These are phyloP conservation scores for Cardiocondyla obscurior DNA, from an alignment of 1,140 invertebrate species.

Conservation along the genomic window DNA sequence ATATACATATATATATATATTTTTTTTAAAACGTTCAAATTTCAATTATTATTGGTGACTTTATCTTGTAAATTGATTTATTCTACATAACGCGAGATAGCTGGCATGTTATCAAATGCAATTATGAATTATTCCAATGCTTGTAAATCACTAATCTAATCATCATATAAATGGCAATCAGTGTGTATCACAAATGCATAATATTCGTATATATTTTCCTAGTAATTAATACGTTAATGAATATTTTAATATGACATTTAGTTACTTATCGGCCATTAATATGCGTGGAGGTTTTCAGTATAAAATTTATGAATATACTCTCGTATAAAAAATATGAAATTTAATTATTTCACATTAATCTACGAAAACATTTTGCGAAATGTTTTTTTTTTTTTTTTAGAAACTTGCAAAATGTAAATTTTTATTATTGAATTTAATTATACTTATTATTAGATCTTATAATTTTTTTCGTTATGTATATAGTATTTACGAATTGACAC, in stretches of 20 bases:
- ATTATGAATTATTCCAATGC: constrained; percentile 40
- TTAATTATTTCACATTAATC: neutral
- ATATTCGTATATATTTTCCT: neutral
- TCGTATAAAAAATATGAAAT: neutral
- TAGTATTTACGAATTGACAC: too few relatives aligned
- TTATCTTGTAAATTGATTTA: neutral
- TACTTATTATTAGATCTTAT: neutral
- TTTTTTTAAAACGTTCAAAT: constrained; percentile 4
- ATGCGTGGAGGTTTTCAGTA: neutral
- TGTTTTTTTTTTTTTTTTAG: too few relatives aligned
- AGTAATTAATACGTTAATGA: constrained; percentile 14
- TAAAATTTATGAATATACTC: neutral
- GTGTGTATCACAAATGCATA: neutral
- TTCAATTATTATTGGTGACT: neutral
- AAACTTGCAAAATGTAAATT: neutral
- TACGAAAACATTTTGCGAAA: neutral
- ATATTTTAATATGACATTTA: constrained; percentile 12
- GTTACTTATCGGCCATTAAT: neutral
- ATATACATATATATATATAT: too few relatives aligned
- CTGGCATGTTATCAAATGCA: neutral
- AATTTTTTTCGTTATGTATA: neutral
- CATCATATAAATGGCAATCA: constrained; percentile 26
- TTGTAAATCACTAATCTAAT: constrained; percentile 36
- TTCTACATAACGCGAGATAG: neutral
- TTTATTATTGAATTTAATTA: neutral